A percentile compares a stretch with the other conserved stretches of the same genome.
These are phyloP conservation scores for Heliconius ethilla DNA, from an alignment of 2,888 invertebrate species.

Conservation along the genomic window DNA sequence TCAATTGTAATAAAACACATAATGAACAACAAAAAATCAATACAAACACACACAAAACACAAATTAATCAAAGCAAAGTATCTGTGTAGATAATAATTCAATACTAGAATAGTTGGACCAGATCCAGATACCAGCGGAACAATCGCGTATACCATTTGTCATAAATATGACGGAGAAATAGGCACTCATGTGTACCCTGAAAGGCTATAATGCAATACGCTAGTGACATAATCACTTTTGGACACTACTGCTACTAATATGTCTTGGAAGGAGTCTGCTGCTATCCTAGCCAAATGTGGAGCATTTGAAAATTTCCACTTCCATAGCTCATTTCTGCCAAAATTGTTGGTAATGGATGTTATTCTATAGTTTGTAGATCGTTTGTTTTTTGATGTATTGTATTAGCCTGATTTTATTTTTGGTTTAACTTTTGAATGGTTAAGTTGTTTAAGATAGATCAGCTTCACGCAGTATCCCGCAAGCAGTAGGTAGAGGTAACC, in stretches of 20 bases:
- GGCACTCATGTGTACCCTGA: slow-evolving; percentile 43
- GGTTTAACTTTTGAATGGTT: not conserved
- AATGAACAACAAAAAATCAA: not conserved
- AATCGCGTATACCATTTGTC: slow-evolving; percentile 47
- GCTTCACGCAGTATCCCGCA: too few species aligned
- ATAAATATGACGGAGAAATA: slow-evolving; percentile 47
- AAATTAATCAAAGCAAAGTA: slow-evolving; percentile 60
- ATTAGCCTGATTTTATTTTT: slow-evolving; percentile 2
- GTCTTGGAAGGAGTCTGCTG: slow-evolving; percentile 53
- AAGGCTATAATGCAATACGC: slow-evolving; percentile 43
- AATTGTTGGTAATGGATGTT: slow-evolving; percentile 31
- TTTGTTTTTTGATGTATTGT: slow-evolving; percentile 4
- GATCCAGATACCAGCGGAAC: slow-evolving; percentile 57
- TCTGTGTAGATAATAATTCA: slow-evolving; percentile 54
- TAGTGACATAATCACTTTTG: slow-evolving; percentile 46
- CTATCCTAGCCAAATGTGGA: slow-evolving; percentile 56
- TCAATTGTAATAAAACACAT: not conserved
- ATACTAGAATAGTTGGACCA: slow-evolving; percentile 58
- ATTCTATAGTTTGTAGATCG: slow-evolving; percentile 2
- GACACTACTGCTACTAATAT: slow-evolving; percentile 56
- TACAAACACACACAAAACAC: slow-evolving; percentile 29
- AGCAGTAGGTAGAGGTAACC: not conserved
- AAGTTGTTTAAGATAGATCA: not conserved
- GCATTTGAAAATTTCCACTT: slow-evolving; percentile 46
- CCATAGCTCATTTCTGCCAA: slow-evolving; percentile 49